A percentile compares a stretch with the other conserved stretches of the same genome.
Conservation (phyloP, 2,797 vertebrate genomes). For the Pitangus sulphuratus region DNA sequence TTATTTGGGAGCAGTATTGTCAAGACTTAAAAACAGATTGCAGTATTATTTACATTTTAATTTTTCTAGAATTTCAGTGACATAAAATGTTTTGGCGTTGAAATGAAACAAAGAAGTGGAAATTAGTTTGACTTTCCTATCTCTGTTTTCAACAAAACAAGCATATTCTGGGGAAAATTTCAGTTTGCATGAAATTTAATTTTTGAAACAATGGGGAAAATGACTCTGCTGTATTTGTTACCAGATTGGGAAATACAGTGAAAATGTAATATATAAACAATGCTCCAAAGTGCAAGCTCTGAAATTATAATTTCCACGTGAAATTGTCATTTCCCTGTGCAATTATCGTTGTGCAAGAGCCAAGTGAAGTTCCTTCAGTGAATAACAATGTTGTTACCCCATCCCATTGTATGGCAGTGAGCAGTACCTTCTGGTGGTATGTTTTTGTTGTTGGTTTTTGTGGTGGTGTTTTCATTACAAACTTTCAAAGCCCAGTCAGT, state of each 20-base stretch:
- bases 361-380: not conserved
- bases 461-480: not conserved
- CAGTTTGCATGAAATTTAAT: not conserved
- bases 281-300: not conserved
- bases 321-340: not conserved
- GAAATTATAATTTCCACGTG: not conserved
- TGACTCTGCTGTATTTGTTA: not conserved
- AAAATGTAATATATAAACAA: not conserved
- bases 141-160: not conserved
- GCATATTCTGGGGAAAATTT: not conserved
- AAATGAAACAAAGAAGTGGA: not conserved
- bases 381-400: not conserved
- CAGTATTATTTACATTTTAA: not conserved
- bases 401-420: not conserved
- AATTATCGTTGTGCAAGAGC: not conserved
- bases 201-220: not conserved
- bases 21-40: not conserved
- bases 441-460: not conserved
- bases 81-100: not conserved
- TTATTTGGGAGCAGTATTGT: not conserved
- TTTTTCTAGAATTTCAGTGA: not conserved
- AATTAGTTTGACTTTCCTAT: not conserved
- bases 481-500: not conserved
- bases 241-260: not conserved
- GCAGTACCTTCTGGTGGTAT: not conserved